Evolutionary conservation across 2,888 invertebrate genomes (phyloP).

Genomic region (Onthophagus sagittarius): DNA sequence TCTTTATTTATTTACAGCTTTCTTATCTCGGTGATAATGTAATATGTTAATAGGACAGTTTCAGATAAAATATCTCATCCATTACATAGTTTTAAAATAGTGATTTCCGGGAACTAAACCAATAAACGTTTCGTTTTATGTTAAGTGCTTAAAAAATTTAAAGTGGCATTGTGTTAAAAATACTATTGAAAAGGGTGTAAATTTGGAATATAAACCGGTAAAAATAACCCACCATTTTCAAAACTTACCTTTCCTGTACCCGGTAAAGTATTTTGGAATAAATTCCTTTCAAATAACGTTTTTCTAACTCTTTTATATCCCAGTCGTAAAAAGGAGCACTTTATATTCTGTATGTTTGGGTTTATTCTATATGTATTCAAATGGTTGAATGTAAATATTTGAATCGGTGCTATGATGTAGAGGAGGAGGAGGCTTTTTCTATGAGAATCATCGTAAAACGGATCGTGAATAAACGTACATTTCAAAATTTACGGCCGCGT

Average conservation of each 20-base stretch:
- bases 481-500: not conserved
- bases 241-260: not conserved
- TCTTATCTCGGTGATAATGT: not conserved
- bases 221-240: not conserved
- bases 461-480: not conserved
- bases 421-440: not conserved
- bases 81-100: not conserved
- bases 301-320: slow-evolving; percentile 1
- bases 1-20: not conserved
- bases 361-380: not conserved
- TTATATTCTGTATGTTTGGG: slow-evolving; percentile 1
- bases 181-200: not conserved
- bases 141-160: not conserved
- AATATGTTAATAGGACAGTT: not conserved
- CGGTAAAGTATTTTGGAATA: not conserved
- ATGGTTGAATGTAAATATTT: not conserved
- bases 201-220: not conserved
- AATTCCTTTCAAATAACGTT: not conserved
- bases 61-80: not conserved
- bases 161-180: not conserved
- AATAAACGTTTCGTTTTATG: not conserved
- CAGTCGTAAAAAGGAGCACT: not conserved
- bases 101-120: not conserved
- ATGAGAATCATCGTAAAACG: not conserved
- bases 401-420: not conserved